Evolutionary conservation across 2,797 vertebrate species (phyloP).

Genomic region (Pipistrellus kuhlii): DNA sequence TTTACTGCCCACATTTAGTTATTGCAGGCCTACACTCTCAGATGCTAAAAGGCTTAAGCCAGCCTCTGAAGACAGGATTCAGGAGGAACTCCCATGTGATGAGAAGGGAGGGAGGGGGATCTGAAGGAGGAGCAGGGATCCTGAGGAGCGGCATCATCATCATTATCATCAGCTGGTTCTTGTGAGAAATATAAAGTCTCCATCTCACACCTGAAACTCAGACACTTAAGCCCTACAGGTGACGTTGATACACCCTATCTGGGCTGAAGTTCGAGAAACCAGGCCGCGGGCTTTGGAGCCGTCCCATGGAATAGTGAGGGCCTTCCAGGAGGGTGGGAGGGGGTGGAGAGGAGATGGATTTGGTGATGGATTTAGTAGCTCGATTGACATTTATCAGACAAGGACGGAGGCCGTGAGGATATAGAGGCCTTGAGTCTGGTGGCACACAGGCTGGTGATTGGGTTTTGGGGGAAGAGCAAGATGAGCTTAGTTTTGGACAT

Average conservation of each 20-base stretch:
- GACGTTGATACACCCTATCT: neutral
- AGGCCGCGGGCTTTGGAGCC: neutral
- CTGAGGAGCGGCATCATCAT: accelerated
- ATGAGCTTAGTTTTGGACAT: neutral
- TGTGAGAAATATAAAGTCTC: neutral
- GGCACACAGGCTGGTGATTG: neutral
- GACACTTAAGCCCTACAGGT: neutral
- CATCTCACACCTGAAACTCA: neutral
- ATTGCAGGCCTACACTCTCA: neutral
- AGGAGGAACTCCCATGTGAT: neutral
- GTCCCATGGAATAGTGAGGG: too few species aligned
- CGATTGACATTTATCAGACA: neutral
- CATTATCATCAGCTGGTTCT: neutral
- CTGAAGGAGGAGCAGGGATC: neutral
- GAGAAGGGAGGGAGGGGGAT: neutral
- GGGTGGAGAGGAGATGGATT: neutral
- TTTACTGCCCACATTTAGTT: neutral
- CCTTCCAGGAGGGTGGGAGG: neutral
- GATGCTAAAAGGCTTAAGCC: neutral
- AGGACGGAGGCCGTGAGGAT: neutral
- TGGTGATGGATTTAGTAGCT: neutral
- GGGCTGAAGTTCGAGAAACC: neutral
- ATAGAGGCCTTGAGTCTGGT: neutral
- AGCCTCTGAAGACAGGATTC: neutral
- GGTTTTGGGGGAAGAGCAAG: neutral